A percentile compares a stretch with the other conserved stretches of the same genome.
Evolutionary conservation across 2,888 invertebrate species (phyloP).

Genomic region (Adelognathus sp.): DNA sequence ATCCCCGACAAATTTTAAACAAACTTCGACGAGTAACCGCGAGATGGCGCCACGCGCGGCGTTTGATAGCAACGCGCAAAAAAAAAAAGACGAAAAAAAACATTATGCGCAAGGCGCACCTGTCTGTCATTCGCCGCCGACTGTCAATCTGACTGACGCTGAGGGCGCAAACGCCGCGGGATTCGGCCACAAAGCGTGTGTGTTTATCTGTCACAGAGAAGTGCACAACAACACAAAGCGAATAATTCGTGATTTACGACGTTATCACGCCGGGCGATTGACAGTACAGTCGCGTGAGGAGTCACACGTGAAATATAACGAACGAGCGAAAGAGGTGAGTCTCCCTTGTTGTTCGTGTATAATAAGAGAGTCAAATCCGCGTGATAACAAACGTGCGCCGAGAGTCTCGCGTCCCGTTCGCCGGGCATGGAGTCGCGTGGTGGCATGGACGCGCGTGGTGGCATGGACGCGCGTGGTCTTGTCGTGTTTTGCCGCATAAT

Average conservation of each 20-base stretch:
- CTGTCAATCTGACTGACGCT: slow-evolving; percentile 74
- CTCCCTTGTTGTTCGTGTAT: too few species aligned
- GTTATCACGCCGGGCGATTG: neutral
- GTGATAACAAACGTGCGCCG: neutral
- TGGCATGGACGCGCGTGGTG: slow-evolving; percentile 59
- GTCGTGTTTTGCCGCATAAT: slow-evolving; percentile 28
- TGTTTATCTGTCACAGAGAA: slow-evolving; percentile 63
- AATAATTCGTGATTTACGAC: neutral
- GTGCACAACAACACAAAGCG: too few species aligned
- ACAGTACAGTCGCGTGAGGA: neutral
- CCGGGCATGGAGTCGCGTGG: slow-evolving; percentile 62
- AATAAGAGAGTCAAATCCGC: slow-evolving; percentile 24
- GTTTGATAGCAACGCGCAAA: slow-evolving; percentile 51
- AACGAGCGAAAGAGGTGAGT: slow-evolving; percentile 15
- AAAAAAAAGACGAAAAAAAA: too few species aligned
- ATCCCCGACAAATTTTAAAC: neutral
- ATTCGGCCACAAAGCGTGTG: slow-evolving; percentile 62
- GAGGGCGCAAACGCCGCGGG: slow-evolving; percentile 62
- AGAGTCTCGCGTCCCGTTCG: slow-evolving; percentile 16
- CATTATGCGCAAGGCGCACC: slow-evolving; percentile 67
- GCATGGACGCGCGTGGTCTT: slow-evolving; percentile 44
- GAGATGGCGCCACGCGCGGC: slow-evolving; percentile 49
- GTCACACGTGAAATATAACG: neutral
- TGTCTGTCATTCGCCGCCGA: slow-evolving; percentile 71
- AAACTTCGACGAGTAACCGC: neutral